These are phyloP conservation scores for Silurus lanzhouensis DNA, from an alignment of 2,797 vertebrate genomes.

Conservation along the genomic window DNA sequence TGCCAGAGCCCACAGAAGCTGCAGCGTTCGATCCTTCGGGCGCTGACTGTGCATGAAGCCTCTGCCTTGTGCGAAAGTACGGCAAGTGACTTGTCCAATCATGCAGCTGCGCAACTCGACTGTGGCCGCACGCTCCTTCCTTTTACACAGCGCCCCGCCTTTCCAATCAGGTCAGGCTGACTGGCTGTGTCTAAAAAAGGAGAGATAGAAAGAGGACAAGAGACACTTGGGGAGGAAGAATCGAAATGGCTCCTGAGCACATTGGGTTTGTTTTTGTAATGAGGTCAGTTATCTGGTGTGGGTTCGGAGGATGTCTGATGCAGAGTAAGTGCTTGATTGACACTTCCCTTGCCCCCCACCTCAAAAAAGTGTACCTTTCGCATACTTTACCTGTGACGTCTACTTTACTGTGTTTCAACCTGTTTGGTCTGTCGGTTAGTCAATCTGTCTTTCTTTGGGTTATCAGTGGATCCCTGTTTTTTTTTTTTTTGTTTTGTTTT, in stretches of 20 bases:
- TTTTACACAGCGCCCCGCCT: constrained; percentile 39
- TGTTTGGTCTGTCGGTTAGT: constrained; percentile 6
- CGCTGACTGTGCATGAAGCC: neutral
- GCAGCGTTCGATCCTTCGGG: constrained; percentile 20
- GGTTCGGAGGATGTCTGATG: constrained; percentile 45
- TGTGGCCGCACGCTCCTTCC: constrained; percentile 35
- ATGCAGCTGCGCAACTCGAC: neutral
- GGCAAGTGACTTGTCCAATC: constrained; percentile 35
- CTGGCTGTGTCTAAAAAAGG: constrained; percentile 64
- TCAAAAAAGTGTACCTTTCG: constrained; percentile 35
- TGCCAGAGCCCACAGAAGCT: neutral
- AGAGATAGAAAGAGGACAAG: constrained; percentile 58
- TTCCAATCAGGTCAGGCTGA: constrained; percentile 59
- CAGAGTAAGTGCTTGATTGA: constrained; percentile 39
- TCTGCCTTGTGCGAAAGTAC: constrained; percentile 1
- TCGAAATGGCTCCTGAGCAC: constrained; percentile 46
- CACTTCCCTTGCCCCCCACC: neutral
- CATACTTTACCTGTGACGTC: constrained; percentile 38
- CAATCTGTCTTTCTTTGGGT: neutral
- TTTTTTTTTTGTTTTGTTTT: constrained; percentile 21
- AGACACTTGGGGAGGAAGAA: constrained; percentile 50
- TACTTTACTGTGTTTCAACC: constrained; percentile 40
- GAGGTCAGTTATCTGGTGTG: constrained; percentile 63
- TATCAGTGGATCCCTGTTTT: neutral
- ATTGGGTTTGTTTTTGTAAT: constrained; percentile 63